Percentiles rank a stretch among this genome's conserved stretches.
These are phyloP conservation scores for Philhelius pedissequus DNA, from an alignment of 2,888 invertebrate species.

Conservation along the genomic window DNA sequence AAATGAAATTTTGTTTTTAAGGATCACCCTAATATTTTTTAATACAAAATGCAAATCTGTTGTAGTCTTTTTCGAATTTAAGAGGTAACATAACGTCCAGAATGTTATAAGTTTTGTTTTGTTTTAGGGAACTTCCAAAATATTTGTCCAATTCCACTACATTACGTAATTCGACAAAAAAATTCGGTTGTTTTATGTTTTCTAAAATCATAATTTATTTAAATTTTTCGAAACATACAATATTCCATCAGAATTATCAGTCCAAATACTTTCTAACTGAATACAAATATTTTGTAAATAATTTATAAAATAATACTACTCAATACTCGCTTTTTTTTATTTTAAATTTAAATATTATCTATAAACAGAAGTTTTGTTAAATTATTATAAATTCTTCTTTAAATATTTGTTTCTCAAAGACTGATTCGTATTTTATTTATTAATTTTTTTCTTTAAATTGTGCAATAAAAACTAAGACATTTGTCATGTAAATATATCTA, in stretches of 20 bases:
- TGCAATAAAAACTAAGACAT: slow-evolving; percentile 30
- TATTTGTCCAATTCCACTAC: neutral
- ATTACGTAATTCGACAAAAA: neutral
- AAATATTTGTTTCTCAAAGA: slow-evolving; percentile 8
- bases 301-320: neutral
- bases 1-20: too few relatives aligned
- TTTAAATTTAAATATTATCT: neutral
- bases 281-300: neutral
- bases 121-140: neutral
- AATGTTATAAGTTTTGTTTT: neutral
- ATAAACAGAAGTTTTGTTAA: neutral
- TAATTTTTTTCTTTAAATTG: neutral
- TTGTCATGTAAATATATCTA: slow-evolving; percentile 24
- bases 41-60: too few relatives aligned
- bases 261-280: neutral
- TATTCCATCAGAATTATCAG: neutral
- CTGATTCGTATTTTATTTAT: slow-evolving; percentile 31
- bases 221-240: neutral
- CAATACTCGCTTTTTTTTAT: slow-evolving; percentile 11
- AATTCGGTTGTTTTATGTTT: neutral
- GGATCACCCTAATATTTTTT: too few relatives aligned
- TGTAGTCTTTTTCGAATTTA: too few relatives aligned
- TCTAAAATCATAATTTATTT: neutral
- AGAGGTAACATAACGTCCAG: too few relatives aligned
- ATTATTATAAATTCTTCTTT: neutral